Conservation (phyloP, 30 jellyfish, hydroid and myxozoan genomes). For the Sanderia malayensis region DNA sequence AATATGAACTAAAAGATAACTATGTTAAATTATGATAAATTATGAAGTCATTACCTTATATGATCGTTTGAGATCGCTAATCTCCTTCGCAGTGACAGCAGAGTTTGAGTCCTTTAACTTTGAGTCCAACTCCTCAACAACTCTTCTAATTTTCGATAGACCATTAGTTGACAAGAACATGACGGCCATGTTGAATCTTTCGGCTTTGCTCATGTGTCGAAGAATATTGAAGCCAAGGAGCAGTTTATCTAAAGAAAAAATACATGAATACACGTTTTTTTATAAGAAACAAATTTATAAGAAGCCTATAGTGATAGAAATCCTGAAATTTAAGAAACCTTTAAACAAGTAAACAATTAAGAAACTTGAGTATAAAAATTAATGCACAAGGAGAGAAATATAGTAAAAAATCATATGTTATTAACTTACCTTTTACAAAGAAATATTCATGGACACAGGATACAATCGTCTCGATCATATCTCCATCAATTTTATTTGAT, state of each 20-base stretch:
- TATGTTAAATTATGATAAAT: no score
- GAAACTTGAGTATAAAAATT: no score
- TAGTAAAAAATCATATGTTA: no score
- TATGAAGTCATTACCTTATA: constrained; percentile 16
- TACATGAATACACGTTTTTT: no score
- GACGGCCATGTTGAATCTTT: constrained; percentile 44
- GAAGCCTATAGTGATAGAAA: no score
- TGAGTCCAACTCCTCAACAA: constrained; percentile 21
- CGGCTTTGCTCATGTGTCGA: constrained; percentile 39
- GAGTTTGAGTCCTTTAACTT: constrained; percentile 20
- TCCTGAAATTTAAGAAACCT: no score
- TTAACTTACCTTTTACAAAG: constrained; percentile 76
- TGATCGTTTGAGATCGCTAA: background rate
- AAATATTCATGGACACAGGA: constrained; percentile 69
- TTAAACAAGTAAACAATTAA: no score
- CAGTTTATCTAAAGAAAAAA: constrained; percentile 29
- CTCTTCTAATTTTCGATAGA: constrained; percentile 34
- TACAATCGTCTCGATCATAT: constrained; percentile 55
- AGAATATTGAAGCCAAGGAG: constrained; percentile 40
- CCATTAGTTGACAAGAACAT: constrained; percentile 50
- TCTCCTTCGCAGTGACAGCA: constrained; percentile 26
- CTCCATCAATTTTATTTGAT: constrained; percentile 88
- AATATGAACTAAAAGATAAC: no score
- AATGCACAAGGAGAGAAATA: no score
- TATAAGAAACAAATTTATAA: no score